Percentiles rank a stretch among this genome's conserved stretches.
Conservation (phyloP, 2,888 invertebrate species). For the Agrilus biguttatus region DNA sequence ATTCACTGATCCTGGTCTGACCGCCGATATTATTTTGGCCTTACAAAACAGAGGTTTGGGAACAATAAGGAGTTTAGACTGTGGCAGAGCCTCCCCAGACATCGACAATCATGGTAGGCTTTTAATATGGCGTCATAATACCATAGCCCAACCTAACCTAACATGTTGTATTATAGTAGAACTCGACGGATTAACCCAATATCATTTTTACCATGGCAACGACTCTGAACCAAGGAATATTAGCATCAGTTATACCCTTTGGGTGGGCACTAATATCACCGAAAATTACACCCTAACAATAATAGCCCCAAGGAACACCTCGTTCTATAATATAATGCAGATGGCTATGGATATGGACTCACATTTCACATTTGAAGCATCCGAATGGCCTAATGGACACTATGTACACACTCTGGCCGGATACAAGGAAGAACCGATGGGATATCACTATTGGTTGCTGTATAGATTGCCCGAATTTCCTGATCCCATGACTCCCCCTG, state of each 20-base stretch:
- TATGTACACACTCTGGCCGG: slow-evolving; percentile 78
- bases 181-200: slow-evolving; percentile 26
- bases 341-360: slow-evolving; percentile 70
- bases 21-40: slow-evolving; percentile 69
- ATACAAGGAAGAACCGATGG: slow-evolving; percentile 65
- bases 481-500: slow-evolving; percentile 67
- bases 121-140: not conserved
- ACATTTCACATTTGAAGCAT: slow-evolving; percentile 44
- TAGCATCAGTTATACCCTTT: slow-evolving; percentile 70
- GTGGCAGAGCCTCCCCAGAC: slow-evolving; percentile 30
- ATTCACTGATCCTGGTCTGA: slow-evolving; percentile 61
- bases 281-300: slow-evolving; percentile 66
- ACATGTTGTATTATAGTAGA: slow-evolving; percentile 21
- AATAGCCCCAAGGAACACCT: slow-evolving; percentile 56
- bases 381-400: slow-evolving; percentile 86
- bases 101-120: slow-evolving; percentile 34
- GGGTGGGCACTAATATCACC: slow-evolving; percentile 77
- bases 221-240: slow-evolving; percentile 54
- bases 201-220: slow-evolving; percentile 29
- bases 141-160: not conserved
- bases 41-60: slow-evolving; percentile 58
- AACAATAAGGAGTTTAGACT: slow-evolving; percentile 43
- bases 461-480: slow-evolving; percentile 71
- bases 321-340: slow-evolving; percentile 53
- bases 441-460: slow-evolving; percentile 80